phyloP scores from a whole-genome alignment of 37 sponge, comb jelly and placozoan species.

The Beroe ovata region DNA sequence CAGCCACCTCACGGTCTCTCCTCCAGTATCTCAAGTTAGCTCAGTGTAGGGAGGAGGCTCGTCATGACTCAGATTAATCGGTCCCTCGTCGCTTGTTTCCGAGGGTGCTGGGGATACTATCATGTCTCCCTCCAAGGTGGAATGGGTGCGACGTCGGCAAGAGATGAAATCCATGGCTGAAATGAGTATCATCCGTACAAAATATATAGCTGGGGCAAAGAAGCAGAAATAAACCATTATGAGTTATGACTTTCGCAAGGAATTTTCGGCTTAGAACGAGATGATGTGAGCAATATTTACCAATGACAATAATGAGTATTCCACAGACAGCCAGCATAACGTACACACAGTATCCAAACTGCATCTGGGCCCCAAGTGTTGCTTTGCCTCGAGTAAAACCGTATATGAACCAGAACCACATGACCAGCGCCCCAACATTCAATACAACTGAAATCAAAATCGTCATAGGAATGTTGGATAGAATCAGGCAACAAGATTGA shows the following conservation, averaged over 20 bases:
- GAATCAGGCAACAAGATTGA: too few relatives aligned
- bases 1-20: too few relatives aligned
- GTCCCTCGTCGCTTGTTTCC: conserved; percentile 9
- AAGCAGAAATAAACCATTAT: too few relatives aligned
- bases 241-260: too few relatives aligned
- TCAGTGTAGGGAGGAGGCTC: conserved; percentile 1
- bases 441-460: conserved; percentile 22
- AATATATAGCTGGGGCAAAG: too few relatives aligned
- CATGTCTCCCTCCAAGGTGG: background rate
- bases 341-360: conserved; percentile 23
- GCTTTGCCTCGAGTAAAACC: conserved; percentile 21
- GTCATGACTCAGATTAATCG: conserved; percentile 3
- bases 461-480: too few relatives aligned
- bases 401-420: conserved; percentile 60
- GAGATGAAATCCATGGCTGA: conserved; percentile 38
- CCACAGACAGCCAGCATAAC: conserved; percentile 20
- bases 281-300: too few relatives aligned
- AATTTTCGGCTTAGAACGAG: too few relatives aligned
- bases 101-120: conserved; percentile 27
- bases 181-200: background rate
- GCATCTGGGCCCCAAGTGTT: conserved; percentile 16
- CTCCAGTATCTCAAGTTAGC: background rate
- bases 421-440: conserved; percentile 30
- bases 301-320: conserved; percentile 12
- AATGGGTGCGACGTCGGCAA: background rate